These are phyloP conservation scores for Agrypnia vestita DNA, from an alignment of 1,140 invertebrate genomes.

Conservation along the genomic window DNA sequence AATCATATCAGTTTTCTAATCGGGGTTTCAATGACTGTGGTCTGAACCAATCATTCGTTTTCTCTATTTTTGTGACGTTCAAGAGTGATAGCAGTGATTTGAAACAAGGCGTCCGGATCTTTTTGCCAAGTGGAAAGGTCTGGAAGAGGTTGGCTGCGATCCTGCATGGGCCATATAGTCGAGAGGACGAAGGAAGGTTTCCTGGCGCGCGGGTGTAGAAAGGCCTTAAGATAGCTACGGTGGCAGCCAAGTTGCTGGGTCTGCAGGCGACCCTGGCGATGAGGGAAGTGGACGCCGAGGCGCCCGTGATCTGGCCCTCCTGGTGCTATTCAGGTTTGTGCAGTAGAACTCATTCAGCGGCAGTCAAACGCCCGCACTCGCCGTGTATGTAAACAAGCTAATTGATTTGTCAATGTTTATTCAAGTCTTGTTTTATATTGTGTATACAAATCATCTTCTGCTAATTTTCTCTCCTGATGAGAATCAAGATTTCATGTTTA, in stretches of 20 bases:
- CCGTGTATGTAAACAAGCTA: background rate
- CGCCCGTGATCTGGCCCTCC: slow-evolving; percentile 88
- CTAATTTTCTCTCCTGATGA: too few relatives aligned
- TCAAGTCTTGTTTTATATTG: too few relatives aligned
- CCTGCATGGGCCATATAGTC: slow-evolving; percentile 1
- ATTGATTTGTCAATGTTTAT: too few relatives aligned
- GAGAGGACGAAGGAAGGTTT: slow-evolving; percentile 26
- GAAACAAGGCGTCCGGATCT: background rate
- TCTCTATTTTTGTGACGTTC: too few relatives aligned
- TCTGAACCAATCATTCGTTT: too few relatives aligned
- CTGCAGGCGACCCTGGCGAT: slow-evolving; percentile 65
- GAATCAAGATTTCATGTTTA: too few relatives aligned
- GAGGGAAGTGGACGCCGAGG: slow-evolving; percentile 88
- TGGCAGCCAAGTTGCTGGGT: slow-evolving; percentile 59
- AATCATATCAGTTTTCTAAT: too few relatives aligned
- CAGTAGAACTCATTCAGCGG: slow-evolving; percentile 29
- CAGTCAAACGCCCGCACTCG: too few relatives aligned
- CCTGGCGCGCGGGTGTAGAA: slow-evolving; percentile 19
- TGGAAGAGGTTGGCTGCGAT: background rate
- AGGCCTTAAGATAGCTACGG: slow-evolving; percentile 58
- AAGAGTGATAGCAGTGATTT: too few relatives aligned
- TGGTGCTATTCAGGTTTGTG: slow-evolving; percentile 90
- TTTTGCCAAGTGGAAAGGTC: background rate
- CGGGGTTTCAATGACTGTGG: too few relatives aligned
- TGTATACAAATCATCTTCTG: too few relatives aligned